Base-by-base conservation (phyloP, 2,797 vertebrate genomes). In the Scarus forsteni region DNA sequence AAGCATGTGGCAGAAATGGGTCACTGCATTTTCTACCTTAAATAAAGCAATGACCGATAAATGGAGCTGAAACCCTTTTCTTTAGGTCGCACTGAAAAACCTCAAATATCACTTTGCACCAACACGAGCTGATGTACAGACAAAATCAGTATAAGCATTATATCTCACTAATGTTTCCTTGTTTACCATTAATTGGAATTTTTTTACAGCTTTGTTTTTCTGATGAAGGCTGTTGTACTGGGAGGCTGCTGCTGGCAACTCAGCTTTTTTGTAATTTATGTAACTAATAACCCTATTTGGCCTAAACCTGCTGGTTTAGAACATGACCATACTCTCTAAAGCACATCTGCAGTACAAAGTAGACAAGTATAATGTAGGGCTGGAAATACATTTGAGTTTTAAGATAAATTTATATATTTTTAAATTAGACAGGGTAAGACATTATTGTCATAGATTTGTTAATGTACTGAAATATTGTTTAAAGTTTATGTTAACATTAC, bases 211-310 rank as follows among this genome's bases (percentile, higher is more conserved):
- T 53, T 11, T 34, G 43, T 42, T 67, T 67, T 66, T 80, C 39
- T 66, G 62, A 71, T 55, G 79, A 34, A 69, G 43, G 66, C 13
- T 63, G 36, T 66, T 5, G 14, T 59, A 79, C 74, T 83, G 58
- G 36, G 62, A 81, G 79, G 59, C 54, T 67, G 79, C 86, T 84
- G 65, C 71, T 40, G 79, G 83, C 83, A 82, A 75, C 60, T 60
- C 38, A 38, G 65, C 71, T 71, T 77, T 66, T 87, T 77, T 80
- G 66, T 81, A 79, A 88, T 89, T 89, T 66, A 85, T 89, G 81
- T 73, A 81, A 68, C 63, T 71, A 73, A 70, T 53, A 60, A 42
- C 69, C 73, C 69, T 81, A 73, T 83, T 71, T 81, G 77, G 72
- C 61, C 70, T 76, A 70, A 61, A 59, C 40, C 69, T 57, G 39